phyloP scores from a whole-genome alignment of 2,888 invertebrate species.

The Kryphioiulus occultus region DNA sequence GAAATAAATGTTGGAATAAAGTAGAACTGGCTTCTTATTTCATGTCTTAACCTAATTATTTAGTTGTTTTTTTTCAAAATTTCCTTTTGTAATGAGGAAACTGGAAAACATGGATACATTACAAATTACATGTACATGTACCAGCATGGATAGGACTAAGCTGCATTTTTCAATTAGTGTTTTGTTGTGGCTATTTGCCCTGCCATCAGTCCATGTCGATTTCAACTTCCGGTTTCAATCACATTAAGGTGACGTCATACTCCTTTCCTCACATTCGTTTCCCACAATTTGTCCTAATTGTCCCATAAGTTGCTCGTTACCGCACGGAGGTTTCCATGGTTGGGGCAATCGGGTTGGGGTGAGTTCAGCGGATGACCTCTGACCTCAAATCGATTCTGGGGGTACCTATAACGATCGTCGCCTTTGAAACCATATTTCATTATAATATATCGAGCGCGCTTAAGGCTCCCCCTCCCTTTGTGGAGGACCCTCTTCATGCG shows the following conservation, averaged over 20 bases:
- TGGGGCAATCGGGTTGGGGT: neutral
- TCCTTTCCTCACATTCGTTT: neutral
- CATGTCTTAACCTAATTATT: no score
- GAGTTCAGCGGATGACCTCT: neutral
- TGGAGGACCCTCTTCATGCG: neutral
- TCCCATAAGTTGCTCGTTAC: neutral
- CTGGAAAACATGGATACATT: no score
- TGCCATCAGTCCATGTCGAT: no score
- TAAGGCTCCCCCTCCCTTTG: neutral
- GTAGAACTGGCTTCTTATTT: no score
- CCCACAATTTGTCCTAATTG: neutral
- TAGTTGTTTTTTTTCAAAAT: no score
- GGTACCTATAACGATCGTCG: neutral
- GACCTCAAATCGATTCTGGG: neutral
- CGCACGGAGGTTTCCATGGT: neutral
- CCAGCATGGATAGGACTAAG: no score
- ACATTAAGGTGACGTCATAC: neutral
- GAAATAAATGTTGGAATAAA: no score
- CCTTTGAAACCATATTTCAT: neutral
- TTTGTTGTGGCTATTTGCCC: no score
- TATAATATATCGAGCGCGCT: neutral
- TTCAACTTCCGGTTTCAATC: neutral
- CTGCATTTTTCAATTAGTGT: no score
- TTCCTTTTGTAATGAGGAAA: no score
- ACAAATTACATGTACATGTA: no score